These are phyloP conservation scores for Calliopsis andreniformis DNA, from an alignment of 1,140 invertebrate species.

Conservation along the genomic window DNA sequence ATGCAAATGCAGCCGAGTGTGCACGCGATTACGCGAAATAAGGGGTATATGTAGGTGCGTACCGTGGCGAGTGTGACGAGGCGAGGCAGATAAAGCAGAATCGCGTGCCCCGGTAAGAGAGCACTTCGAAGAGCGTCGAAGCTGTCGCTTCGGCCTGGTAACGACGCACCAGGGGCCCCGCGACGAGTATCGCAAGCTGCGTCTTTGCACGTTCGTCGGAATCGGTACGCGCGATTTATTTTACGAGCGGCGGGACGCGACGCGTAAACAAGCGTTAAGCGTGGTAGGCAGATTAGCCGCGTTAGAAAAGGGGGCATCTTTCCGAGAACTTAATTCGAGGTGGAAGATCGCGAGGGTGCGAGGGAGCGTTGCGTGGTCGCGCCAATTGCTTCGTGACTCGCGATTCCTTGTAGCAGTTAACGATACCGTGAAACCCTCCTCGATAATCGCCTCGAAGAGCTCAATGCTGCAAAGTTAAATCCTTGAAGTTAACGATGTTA, in stretches of 20 bases:
- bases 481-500: no score
- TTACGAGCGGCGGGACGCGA: constrained; percentile 5
- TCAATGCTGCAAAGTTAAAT: no score
- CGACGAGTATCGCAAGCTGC: constrained; percentile 6
- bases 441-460: no score
- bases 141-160: constrained; percentile 3
- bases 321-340: constrained; percentile 15
- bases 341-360: neutral
- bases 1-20: constrained; percentile 9
- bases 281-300: constrained; percentile 8
- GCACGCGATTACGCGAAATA: constrained; percentile 27
- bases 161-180: constrained; percentile 12
- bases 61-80: neutral
- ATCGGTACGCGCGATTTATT: constrained; percentile 26
- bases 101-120: constrained; percentile 33
- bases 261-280: constrained; percentile 29
- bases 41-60: neutral
- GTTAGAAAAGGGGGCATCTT: neutral
- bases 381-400: constrained; percentile 5
- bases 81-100: constrained; percentile 30
- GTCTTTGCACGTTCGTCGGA: constrained; percentile 13
- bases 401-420: constrained; percentile 22
- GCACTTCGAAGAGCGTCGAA: neutral
- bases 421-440: constrained; percentile 28
- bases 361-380: neutral